phyloP scores from a whole-genome alignment of 2,113 vertebrate genomes.

The Panurus biarmicus region DNA sequence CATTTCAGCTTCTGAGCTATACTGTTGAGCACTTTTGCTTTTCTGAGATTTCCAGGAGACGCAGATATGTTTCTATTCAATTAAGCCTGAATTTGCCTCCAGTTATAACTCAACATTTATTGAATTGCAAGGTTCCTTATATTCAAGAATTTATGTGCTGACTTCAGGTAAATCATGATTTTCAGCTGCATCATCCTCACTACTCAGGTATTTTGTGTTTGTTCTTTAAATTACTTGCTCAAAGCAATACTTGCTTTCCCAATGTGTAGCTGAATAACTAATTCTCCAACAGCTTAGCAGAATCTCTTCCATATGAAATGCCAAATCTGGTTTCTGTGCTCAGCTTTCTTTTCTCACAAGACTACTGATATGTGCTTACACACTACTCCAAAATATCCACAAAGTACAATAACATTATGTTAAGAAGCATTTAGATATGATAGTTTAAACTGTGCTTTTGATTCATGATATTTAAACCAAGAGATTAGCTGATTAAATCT shows the following conservation, averaged over 20 bases:
- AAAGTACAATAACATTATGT: background rate
- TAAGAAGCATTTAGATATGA: background rate
- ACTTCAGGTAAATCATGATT: slow-evolving; percentile 34
- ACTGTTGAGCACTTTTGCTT: background rate
- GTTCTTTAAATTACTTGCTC: slow-evolving; percentile 23
- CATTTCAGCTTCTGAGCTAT: slow-evolving; percentile 20
- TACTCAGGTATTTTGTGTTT: slow-evolving; percentile 13
- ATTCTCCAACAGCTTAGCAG: background rate
- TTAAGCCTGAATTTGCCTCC: background rate
- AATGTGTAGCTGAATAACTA: slow-evolving; percentile 1
- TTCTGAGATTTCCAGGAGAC: background rate
- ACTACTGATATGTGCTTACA: background rate
- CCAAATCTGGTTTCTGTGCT: background rate
- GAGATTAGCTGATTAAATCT: background rate
- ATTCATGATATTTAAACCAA: background rate
- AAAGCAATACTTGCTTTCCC: slow-evolving; percentile 19
- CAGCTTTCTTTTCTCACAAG: background rate
- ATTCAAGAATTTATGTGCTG: background rate
- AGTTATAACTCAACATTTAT: slow-evolving; percentile 12
- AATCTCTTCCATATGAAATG: background rate
- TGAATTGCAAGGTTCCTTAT: background rate
- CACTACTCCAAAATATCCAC: background rate
- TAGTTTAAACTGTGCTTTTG: background rate
- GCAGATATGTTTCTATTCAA: background rate
- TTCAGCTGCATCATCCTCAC: background rate